phyloP scores from a whole-genome alignment of 1,140 invertebrate species.

The Apis cerana region DNA sequence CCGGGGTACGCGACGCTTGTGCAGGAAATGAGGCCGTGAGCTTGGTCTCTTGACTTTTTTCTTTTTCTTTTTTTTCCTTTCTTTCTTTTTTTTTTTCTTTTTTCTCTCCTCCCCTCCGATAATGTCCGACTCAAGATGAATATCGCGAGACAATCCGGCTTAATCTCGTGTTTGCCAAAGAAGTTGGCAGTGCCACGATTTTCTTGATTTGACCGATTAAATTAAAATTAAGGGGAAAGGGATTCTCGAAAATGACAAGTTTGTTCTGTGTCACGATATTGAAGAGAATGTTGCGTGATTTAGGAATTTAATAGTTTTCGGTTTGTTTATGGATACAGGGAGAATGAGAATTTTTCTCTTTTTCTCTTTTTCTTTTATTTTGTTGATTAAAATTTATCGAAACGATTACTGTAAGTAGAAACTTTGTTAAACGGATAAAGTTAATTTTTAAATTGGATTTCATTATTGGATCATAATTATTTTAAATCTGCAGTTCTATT shows the following conservation, averaged over 20 bases:
- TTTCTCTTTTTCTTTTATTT: too few species aligned
- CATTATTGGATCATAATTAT: too few species aligned
- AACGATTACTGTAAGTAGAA: too few species aligned
- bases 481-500: too few species aligned
- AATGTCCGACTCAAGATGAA: conserved; percentile 29
- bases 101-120: background rate
- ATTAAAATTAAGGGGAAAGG: background rate
- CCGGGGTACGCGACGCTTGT: background rate
- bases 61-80: background rate
- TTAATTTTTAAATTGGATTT: too few species aligned
- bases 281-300: background rate
- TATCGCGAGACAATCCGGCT: conserved; percentile 30
- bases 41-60: conserved; percentile 8
- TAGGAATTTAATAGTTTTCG: background rate
- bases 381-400: too few species aligned
- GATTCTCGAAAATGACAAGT: background rate
- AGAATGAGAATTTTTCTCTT: too few species aligned
- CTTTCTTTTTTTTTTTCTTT: too few species aligned
- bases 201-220: background rate
- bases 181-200: background rate
- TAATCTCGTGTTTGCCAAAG: conserved; percentile 9
- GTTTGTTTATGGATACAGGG: too few species aligned
- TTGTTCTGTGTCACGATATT: background rate
- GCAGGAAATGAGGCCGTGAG: conserved; percentile 38
- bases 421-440: too few species aligned